These are phyloP conservation scores for Drosophila neoperkinsi DNA, from an alignment of 2,888 invertebrate species.

Conservation along the genomic window DNA sequence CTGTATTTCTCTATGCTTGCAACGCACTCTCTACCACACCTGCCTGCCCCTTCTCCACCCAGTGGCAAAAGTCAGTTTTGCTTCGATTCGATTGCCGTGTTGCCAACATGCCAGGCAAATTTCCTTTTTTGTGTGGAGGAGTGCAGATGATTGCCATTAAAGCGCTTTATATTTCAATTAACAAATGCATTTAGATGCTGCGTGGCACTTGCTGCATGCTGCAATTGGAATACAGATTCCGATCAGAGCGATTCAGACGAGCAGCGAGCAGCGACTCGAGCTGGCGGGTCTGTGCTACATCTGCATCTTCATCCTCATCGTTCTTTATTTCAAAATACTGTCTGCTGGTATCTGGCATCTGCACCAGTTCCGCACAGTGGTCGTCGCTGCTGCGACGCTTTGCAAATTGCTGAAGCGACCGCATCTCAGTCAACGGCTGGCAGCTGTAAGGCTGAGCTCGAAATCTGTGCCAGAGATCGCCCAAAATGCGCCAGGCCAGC, in stretches of 20 bases:
- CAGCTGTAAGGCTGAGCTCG: not conserved
- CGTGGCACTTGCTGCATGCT: conserved; percentile 5
- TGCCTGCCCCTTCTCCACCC: not conserved
- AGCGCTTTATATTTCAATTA: conserved; percentile 48
- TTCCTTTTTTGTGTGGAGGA: conserved; percentile 1
- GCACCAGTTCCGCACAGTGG: not conserved
- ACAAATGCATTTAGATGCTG: conserved; percentile 41
- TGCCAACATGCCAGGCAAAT: conserved; percentile 26
- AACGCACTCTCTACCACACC: not conserved
- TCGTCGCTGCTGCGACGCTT: conserved; percentile 15
- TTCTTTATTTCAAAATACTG: not conserved
- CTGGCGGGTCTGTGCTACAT: not conserved
- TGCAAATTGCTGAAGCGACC: conserved; percentile 1
- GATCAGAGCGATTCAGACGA: not conserved
- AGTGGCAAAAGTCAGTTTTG: conserved; percentile 3
- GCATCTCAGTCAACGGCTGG: conserved; percentile 19
- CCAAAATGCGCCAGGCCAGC: conserved; percentile 17
- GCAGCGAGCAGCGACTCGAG: not conserved
- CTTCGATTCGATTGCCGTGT: conserved; percentile 28
- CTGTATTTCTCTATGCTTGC: no score
- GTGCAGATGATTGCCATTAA: conserved; percentile 1
- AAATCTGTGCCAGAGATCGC: conserved; percentile 9
- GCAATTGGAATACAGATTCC: not conserved
- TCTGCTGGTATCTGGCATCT: not conserved
- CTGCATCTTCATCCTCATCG: not conserved